Percentiles rank a stretch among this genome's conserved stretches.
Evolutionary conservation across 37 sponge, comb jelly and placozoan genomes (phyloP).

Genomic region (Lycopodina hypogea): DNA sequence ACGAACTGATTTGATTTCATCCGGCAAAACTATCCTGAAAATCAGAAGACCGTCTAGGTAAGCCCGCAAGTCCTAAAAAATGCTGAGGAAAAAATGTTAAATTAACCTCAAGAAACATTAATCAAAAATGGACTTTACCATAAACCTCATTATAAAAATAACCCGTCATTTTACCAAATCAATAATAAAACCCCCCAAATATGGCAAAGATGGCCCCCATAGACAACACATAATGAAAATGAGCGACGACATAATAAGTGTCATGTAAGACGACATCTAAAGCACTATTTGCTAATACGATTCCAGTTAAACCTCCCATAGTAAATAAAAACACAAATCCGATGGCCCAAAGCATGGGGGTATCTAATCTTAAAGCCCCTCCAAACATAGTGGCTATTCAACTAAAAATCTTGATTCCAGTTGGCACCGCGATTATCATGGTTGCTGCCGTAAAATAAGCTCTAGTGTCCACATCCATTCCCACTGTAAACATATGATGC

Average conservation of each 20-base stretch:
- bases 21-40: constrained; percentile 82
- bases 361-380: constrained; percentile 65
- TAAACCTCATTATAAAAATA: constrained; percentile 81
- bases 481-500: constrained; percentile 88
- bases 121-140: constrained; percentile 84
- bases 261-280: constrained; percentile 87
- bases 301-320: constrained; percentile 81
- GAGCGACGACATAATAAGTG: constrained; percentile 92
- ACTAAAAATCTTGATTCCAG: constrained; percentile 90
- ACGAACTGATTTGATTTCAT: constrained; percentile 80
- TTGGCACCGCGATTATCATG: constrained; percentile 89
- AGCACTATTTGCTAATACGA: constrained; percentile 77
- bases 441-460: constrained; percentile 92
- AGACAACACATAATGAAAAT: constrained; percentile 93
- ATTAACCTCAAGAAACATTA: constrained; percentile 93
- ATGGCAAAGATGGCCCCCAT: constrained; percentile 90
- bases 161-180: constrained; percentile 78
- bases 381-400: constrained; percentile 79
- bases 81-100: constrained; percentile 93
- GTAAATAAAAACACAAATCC: constrained; percentile 94
- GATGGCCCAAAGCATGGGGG: constrained; percentile 84
- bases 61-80: constrained; percentile 84
- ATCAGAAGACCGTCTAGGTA: constrained; percentile 84
- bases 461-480: constrained; percentile 90
- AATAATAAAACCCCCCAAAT: constrained; percentile 87